A percentile compares a stretch with the other conserved stretches of the same genome.
Conservation (phyloP, 2,888 invertebrate genomes). For the Gymnocheta viridis region DNA sequence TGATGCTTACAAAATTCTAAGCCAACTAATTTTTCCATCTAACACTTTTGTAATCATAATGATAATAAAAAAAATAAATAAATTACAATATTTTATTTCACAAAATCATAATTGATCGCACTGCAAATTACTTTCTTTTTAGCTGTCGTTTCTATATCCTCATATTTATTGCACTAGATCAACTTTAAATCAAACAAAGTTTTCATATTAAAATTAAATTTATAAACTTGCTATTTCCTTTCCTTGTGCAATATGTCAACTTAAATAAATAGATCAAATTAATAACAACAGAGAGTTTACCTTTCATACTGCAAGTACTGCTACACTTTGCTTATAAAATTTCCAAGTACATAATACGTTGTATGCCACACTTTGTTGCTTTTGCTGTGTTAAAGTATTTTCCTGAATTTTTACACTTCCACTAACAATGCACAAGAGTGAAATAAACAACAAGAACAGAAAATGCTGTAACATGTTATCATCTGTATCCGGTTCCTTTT, state of each 20-base stretch:
- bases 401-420: constrained; percentile 31
- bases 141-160: neutral
- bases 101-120: too few species aligned
- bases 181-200: neutral
- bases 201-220: neutral
- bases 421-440: constrained; percentile 4
- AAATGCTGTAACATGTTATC: constrained; percentile 63
- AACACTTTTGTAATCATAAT: too few species aligned
- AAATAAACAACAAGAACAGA: constrained; percentile 42
- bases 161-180: neutral
- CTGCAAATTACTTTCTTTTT: neutral
- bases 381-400: constrained; percentile 24
- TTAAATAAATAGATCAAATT: neutral
- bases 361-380: constrained; percentile 26
- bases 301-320: neutral
- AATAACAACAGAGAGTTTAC: neutral
- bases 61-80: too few species aligned
- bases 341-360: constrained; percentile 26
- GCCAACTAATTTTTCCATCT: too few species aligned
- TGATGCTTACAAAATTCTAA: too few species aligned
- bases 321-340: constrained; percentile 26
- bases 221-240: neutral
- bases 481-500: constrained; percentile 65
- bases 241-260: neutral
- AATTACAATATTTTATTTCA: too few species aligned